Base-by-base conservation (phyloP, 2,888 invertebrate genomes). In the Lepidocyrtinus sp. region DNA sequence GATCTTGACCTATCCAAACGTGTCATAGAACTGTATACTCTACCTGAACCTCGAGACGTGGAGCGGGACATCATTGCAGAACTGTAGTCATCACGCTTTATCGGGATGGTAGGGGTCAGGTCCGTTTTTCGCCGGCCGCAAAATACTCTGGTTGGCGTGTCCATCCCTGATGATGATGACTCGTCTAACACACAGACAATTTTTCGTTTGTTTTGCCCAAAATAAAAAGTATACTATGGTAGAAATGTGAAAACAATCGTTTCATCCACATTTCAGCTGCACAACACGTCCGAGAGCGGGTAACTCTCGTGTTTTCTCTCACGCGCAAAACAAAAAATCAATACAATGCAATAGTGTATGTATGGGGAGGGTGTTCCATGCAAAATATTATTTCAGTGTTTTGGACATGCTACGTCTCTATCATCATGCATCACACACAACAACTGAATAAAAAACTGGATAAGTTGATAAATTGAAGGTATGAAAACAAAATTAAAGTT, bases 11-110 rank as follows among this genome's bases (percentile, higher is more conserved):
- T 85, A 77, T 86, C 86, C 84, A 86, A 83, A 7, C 86, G 77
- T n/a, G 86, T 86, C 86, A 86, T 85, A 62, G 86, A 86, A 83
- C 82, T 80, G 76, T 82, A 85, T 64, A 85, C 81, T 81, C 85
- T 84, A 84, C 84, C 85, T 83, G 85, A 83, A 26, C 81, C 79
- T 62, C 81, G 19, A 17, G 83, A 83, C 2, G 78, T 78, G 15
- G 84, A 82, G 9, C 82, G 78, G 17, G 81, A 81, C 71, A 79
- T 68, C 22, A 75, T 67, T 7, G 62, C 22, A 3, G 59, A 67
- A 21, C 78, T 78, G 71, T 83, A 80, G 62, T 75, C 83, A 25
- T 83, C 83, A 26, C 85, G 74, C 50, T 82, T 80, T 12, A 86
- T 85, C 12, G 85, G 85, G 69, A 86, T 75, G n/a, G 85, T 86